A percentile compares a stretch with the other conserved stretches of the same genome.
These are phyloP conservation scores for Podabrus alpinus DNA, from an alignment of 2,888 invertebrate species.

Conservation along the genomic window DNA sequence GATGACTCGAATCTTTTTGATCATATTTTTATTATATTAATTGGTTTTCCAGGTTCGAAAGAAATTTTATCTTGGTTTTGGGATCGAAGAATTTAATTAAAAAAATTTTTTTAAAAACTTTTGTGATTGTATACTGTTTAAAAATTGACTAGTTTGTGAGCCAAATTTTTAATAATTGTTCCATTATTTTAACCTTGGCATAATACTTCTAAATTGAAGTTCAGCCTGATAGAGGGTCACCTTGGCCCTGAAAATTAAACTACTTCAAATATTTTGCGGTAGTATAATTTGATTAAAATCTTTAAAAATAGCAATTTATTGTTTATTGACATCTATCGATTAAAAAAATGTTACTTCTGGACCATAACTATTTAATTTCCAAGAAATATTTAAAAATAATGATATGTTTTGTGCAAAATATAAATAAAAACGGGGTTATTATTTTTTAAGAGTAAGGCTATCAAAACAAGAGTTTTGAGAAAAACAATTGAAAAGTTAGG, in stretches of 20 bases:
- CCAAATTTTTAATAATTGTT: conserved; percentile 35
- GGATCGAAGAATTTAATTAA: background rate
- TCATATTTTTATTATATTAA: background rate
- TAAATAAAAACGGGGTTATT: background rate
- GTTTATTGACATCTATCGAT: background rate
- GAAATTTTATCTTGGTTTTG: background rate
- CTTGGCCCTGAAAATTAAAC: conserved; percentile 30
- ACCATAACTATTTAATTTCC: background rate
- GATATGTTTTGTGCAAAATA: background rate
- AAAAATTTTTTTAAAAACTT: background rate
- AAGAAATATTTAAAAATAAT: background rate
- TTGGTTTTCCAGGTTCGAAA: background rate
- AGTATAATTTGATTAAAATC: conserved; percentile 16
- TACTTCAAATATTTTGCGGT: conserved; percentile 14
- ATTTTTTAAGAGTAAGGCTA: background rate
- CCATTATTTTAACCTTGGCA: conserved; percentile 37
- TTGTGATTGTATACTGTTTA: background rate
- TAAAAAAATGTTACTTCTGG: background rate
- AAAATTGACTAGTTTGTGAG: conserved; percentile 21
- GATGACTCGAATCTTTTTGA: background rate
- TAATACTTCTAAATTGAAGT: conserved; percentile 24
- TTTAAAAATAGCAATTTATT: background rate
- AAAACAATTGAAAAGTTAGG: background rate
- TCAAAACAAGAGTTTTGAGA: background rate
- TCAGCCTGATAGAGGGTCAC: conserved; percentile 32